Evolutionary conservation across 2,888 invertebrate species (phyloP).

Genomic region (Ernsta delagoae): DNA sequence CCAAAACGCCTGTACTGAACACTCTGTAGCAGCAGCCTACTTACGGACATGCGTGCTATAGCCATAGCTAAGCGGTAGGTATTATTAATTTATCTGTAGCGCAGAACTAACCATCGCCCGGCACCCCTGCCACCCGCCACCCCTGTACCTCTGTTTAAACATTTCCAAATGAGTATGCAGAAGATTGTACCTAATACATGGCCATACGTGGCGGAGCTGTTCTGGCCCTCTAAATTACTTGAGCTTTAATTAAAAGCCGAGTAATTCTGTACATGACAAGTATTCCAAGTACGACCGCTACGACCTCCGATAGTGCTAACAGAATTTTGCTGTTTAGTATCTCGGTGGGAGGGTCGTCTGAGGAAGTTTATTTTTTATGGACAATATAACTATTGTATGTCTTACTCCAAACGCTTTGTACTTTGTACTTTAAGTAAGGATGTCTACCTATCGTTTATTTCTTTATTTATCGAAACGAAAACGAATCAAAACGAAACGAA

Average conservation of each 20-base stretch:
- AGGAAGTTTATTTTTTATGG: constrained; percentile 22
- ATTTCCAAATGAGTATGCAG: constrained; percentile 84
- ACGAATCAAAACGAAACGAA: no score
- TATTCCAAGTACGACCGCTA: constrained; percentile 69
- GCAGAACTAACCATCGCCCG: constrained; percentile 76
- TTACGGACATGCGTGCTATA: constrained; percentile 76
- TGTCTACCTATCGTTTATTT: no score
- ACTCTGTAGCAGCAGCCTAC: constrained; percentile 54
- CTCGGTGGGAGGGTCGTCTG: not conserved
- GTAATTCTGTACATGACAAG: constrained; percentile 82
- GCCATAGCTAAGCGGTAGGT: constrained; percentile 59
- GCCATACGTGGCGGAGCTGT: constrained; percentile 60
- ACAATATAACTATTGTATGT: not conserved
- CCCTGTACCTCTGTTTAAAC: constrained; percentile 71
- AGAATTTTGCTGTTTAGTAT: constrained; percentile 55
- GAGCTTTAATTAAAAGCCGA: constrained; percentile 82
- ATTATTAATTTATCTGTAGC: constrained; percentile 84
- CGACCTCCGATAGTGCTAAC: constrained; percentile 69
- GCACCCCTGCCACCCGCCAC: constrained; percentile 50
- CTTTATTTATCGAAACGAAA: no score
- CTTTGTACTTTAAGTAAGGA: not conserved
- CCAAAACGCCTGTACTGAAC: constrained; percentile 39
- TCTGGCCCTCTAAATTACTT: constrained; percentile 79
- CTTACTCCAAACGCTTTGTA: not conserved
- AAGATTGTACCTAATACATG: constrained; percentile 76